phyloP scores from a whole-genome alignment of 2,888 invertebrate genomes.

The Lutraria lutraria region DNA sequence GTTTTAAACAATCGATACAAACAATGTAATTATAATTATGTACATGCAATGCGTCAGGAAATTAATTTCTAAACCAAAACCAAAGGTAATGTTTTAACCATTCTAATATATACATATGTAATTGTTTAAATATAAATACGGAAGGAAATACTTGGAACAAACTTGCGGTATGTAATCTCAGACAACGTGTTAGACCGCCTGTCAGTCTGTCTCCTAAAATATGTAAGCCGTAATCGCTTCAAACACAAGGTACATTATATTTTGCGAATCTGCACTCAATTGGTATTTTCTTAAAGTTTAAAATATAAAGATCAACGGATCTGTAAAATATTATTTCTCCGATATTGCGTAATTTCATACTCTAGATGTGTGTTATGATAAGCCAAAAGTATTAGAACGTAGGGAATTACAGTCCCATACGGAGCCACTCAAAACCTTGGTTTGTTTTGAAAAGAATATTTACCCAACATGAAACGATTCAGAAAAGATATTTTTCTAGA shows the following conservation, averaged over 20 bases:
- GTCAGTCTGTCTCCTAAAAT: slow-evolving; percentile 21
- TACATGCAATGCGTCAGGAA: too few relatives aligned
- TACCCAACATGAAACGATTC: slow-evolving; percentile 66
- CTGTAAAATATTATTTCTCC: slow-evolving; percentile 45
- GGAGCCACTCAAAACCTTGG: slow-evolving; percentile 52
- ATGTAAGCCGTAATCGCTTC: slow-evolving; percentile 21
- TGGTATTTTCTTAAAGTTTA: slow-evolving; percentile 22
- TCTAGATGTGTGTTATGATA: slow-evolving; percentile 54
- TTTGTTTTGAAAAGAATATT: slow-evolving; percentile 68
- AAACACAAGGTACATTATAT: not conserved
- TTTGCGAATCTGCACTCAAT: slow-evolving; percentile 10
- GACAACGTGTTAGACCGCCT: slow-evolving; percentile 17
- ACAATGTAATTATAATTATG: too few relatives aligned
- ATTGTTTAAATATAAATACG: not conserved
- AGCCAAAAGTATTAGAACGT: slow-evolving; percentile 46
- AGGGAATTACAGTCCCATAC: slow-evolving; percentile 30
- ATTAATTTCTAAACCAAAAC: too few relatives aligned
- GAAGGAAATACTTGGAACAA: not conserved
- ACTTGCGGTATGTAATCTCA: not conserved
- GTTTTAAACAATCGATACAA: too few relatives aligned
- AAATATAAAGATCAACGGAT: slow-evolving; percentile 33
- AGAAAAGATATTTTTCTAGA: slow-evolving; percentile 60
- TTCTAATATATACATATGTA: too few relatives aligned
- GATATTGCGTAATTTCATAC: slow-evolving; percentile 61
- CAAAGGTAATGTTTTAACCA: too few relatives aligned